A percentile compares a stretch with the other conserved stretches of the same genome.
phyloP scores from a whole-genome alignment of 2,113 vertebrate genomes.

The Platysternon megacephalum region DNA sequence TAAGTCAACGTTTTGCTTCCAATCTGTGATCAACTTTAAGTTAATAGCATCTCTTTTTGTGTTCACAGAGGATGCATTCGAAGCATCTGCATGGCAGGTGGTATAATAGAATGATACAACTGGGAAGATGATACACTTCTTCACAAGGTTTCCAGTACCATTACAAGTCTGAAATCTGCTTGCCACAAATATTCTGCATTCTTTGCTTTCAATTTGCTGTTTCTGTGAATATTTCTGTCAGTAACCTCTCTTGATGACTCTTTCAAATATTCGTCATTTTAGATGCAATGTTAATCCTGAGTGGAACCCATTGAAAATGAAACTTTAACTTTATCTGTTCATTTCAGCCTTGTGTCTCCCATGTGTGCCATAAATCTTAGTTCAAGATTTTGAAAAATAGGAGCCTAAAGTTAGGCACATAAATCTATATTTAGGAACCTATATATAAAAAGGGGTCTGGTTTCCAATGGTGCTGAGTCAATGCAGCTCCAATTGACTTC shows the following conservation, averaged over 20 bases:
- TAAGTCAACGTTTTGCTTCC: not conserved
- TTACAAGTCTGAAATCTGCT: not conserved
- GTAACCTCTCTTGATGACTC: not conserved
- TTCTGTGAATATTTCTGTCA: not conserved
- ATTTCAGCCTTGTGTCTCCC: not conserved
- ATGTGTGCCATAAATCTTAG: rapidly evolving
- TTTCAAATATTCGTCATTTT: not conserved
- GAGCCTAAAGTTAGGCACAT: not conserved
- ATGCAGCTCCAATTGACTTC: not conserved
- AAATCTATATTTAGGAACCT: not conserved
- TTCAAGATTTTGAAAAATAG: not conserved
- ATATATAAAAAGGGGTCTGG: not conserved
- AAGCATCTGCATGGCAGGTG: not conserved
- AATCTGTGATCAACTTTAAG: not conserved
- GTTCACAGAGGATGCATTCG: not conserved
- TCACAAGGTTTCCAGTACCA: not conserved
- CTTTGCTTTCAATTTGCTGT: not conserved
- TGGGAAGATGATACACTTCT: not conserved
- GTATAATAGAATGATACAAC: not conserved
- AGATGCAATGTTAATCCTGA: not conserved
- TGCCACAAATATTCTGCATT: not conserved
- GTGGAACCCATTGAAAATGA: not conserved
- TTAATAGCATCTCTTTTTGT: not conserved
- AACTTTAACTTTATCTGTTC: not conserved
- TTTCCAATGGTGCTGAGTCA: not conserved